Evolutionary conservation across 2,113 vertebrate species (phyloP).

Genomic region (Sinocyclocheilus maitianheensis): DNA sequence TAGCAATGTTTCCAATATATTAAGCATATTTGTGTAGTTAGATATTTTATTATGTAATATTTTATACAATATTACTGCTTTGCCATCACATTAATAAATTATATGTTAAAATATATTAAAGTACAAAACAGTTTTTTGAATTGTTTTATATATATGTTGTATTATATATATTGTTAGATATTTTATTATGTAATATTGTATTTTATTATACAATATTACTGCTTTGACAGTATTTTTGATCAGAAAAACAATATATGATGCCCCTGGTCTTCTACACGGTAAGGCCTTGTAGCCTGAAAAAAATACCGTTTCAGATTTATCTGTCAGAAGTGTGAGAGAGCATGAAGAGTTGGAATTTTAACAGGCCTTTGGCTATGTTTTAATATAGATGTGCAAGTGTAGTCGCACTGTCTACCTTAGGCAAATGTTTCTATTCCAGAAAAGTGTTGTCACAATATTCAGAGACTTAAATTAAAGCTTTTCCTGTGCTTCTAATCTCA

Average conservation of each 20-base stretch:
- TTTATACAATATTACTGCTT: too few relatives aligned
- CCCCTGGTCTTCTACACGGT: background rate
- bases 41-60: too few relatives aligned
- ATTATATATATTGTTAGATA: too few relatives aligned
- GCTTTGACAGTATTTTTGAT: background rate
- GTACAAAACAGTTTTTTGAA: background rate
- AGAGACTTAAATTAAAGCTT: background rate
- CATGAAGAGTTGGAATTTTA: constrained; percentile 46
- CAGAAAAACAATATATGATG: background rate
- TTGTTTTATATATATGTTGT: background rate
- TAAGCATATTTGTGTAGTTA: too few relatives aligned
- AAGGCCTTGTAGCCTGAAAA: constrained; percentile 30
- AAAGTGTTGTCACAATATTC: background rate
- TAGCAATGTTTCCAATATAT: too few relatives aligned
- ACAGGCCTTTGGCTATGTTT: constrained; percentile 19
- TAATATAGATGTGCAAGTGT: constrained; percentile 49
- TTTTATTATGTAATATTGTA: background rate
- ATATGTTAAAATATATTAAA: background rate
- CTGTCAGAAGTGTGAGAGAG: constrained; percentile 47
- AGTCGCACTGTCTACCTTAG: constrained; percentile 18
- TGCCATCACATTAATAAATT: background rate
- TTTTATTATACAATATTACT: background rate
- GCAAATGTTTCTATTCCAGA: constrained; percentile 27
- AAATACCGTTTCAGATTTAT: constrained; percentile 45
- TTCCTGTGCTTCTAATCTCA: background rate